Conservation (phyloP, 1,140 invertebrate genomes). For the Cherax quadricarinatus region DNA sequence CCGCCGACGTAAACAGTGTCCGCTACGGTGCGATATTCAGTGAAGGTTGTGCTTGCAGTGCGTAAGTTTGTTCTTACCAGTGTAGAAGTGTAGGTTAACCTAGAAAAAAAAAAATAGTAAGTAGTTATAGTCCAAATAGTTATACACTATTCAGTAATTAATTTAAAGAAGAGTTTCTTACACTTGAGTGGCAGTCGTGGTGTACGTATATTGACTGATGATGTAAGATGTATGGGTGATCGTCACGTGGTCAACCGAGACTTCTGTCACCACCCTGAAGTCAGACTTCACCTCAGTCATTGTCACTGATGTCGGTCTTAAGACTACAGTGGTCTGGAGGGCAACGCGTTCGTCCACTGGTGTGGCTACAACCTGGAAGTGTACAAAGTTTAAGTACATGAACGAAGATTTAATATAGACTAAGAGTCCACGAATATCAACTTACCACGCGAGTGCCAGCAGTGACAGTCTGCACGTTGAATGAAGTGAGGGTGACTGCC, state of each 20-base stretch:
- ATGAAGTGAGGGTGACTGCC: constrained; percentile 13
- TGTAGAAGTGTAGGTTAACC: neutral
- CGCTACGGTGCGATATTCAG: neutral
- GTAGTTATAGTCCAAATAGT: too few species aligned
- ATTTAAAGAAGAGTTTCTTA: neutral
- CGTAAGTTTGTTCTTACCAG: neutral
- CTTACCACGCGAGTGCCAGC: neutral
- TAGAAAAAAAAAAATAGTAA: neutral
- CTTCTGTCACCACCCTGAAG: constrained; percentile 15
- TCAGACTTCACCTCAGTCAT: neutral
- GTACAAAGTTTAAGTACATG: neutral
- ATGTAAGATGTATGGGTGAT: constrained; percentile 38
- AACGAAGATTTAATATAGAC: neutral
- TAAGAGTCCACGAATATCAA: neutral
- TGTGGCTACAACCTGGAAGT: constrained; percentile 11
- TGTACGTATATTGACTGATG: constrained; percentile 40
- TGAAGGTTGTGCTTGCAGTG: neutral
- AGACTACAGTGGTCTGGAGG: constrained; percentile 1
- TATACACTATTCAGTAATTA: neutral
- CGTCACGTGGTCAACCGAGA: constrained; percentile 2
- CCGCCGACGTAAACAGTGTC: constrained; percentile 2
- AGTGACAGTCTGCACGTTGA: neutral
- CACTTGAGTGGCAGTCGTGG: constrained; percentile 24
- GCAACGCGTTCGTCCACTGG: constrained; percentile 29
- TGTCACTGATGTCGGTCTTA: neutral